Evolutionary conservation across 2,113 vertebrate genomes (phyloP), one percentile per base, ranked within the genome.

Genomic region (Rhombomys opimus): DNA sequence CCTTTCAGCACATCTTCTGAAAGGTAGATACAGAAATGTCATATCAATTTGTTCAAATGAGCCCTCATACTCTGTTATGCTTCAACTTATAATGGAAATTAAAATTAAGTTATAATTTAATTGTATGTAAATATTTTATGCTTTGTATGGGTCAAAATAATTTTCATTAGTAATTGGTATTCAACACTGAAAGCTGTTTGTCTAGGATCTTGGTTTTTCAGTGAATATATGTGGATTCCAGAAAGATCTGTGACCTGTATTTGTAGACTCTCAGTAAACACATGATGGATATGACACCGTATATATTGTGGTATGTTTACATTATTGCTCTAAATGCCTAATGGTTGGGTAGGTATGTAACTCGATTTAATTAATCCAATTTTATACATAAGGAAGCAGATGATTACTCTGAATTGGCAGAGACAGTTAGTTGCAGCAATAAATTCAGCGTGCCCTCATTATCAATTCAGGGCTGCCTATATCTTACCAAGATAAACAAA

Each of bases 311-410:
- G 2, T 32, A 54, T 94, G 10, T 63, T 95, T 94, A 57, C 2
- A 59, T 82, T 87, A 68, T 63, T 94, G 50, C 32, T 68, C 73
- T 86, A 59, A 72, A 90, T 65, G 6, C 87, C 9, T 68, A 52
- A 57, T 67, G 41, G 2, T 38, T 89, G 38, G 76, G 20, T 63
- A 38, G 30, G 20, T 57, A 73, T 14, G 7, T 70, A 94, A 94
- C 73, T 97, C 50, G 87, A 84, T 87, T 65, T 82, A 89, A 91
- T 78, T 96, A 87, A 93, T 84, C 25, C 63, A 95, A 92, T 86
- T 97, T 92, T 90, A 57, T 4, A 91, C 23, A 77, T 67, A 89
- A 90, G 20, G 17, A 88, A 88, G n/a, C 59, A 87, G 54, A 91
- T 88, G 77, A 90, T 46, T 96, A 81, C 61, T 68, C 17, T 76